Base-by-base conservation (phyloP, 1,140 invertebrate species). In the Bombus waltoni region DNA sequence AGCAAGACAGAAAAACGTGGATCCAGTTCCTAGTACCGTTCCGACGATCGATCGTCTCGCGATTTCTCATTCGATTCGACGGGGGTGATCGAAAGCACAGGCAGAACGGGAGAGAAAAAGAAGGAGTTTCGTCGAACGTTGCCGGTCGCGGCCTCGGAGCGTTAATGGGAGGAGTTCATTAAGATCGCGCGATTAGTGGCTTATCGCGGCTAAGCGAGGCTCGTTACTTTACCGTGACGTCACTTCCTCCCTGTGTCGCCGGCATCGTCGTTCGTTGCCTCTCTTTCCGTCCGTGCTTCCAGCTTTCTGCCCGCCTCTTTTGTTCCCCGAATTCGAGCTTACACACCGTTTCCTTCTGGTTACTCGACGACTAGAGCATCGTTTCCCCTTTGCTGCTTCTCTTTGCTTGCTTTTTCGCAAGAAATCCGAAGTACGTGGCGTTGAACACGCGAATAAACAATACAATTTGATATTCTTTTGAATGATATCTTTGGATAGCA, bases 121-220 rank as follows among this genome's bases (percentile, higher is more conserved):
- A 83, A 81, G 85, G 78, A 80, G 83, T 90, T 90, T 88, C 81
- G 89, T 90, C 87, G 89, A 90, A 88, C 83, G 82, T 87, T 76
- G 88, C 82, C 72, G 86, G 83, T 90, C 89, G 91, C 87, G 89
- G 86, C 88, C 92, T 91, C 89, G 87, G 78, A 89, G 87, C 92
- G 91, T 91, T 93, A 92, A 93, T 93, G 91, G 91, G 88, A 90
- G 89, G 90, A 92, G 91, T 94, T 93, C 92, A 93, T 93, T 93
- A 93, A 93, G 93, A 93, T 93, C 86, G 86, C 81, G 86, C 90
- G 93, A 94, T 94, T 92, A 85, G 40, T 73, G 82, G 88, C 77
- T 91, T 93, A 93, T 93, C 92, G 92, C 88, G 79, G 72, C 81
- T 85, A 79, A 88, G 84, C 87, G 88, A 91, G 90, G 83, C 92